Conservation (phyloP, 2,888 invertebrate genomes). For the Meandrusa payeni region DNA sequence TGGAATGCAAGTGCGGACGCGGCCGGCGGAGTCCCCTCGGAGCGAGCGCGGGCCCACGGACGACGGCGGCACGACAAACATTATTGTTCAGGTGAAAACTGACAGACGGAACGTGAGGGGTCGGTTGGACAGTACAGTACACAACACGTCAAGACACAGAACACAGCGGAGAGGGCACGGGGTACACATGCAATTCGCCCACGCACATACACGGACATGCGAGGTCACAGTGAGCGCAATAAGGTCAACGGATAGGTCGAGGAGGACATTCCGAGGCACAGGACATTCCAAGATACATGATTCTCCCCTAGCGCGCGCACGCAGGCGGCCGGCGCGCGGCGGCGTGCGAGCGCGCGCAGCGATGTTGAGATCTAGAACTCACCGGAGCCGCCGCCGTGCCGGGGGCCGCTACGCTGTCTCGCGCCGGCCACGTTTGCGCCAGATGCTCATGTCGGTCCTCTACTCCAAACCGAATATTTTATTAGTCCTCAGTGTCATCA, state of each 20-base stretch:
- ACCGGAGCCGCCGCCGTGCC: conserved; percentile 52
- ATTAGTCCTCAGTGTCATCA: conserved; percentile 9
- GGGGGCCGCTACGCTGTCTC: conserved; percentile 35
- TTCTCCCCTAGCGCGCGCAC: conserved; percentile 77
- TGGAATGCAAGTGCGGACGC: conserved; percentile 77
- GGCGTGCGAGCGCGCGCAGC: conserved; percentile 70
- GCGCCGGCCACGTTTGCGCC: conserved; percentile 35
- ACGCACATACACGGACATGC: conserved; percentile 70
- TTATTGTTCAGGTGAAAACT: conserved; percentile 63
- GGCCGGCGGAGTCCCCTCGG: conserved; percentile 58
- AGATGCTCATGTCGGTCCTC: conserved; percentile 48
- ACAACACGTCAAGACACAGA: conserved; percentile 78
- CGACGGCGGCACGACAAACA: conserved; percentile 48
- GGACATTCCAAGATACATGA: conserved; percentile 83
- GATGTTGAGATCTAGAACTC: conserved; percentile 82
- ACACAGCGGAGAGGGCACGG: conserved; percentile 64
- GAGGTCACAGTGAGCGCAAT: conserved; percentile 68
- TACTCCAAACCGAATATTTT: conserved; percentile 46
- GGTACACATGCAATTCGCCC: conserved; percentile 67
- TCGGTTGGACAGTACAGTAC: conserved; percentile 67
- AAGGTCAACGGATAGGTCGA: conserved; percentile 70
- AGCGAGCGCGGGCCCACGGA: conserved; percentile 47
- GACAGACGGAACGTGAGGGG: conserved; percentile 54
- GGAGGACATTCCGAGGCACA: conserved; percentile 83
- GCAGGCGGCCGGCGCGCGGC: conserved; percentile 44